These are phyloP conservation scores for Meloidogyne chitwoodi DNA, from an alignment of 1,140 invertebrate species.

Conservation along the genomic window DNA sequence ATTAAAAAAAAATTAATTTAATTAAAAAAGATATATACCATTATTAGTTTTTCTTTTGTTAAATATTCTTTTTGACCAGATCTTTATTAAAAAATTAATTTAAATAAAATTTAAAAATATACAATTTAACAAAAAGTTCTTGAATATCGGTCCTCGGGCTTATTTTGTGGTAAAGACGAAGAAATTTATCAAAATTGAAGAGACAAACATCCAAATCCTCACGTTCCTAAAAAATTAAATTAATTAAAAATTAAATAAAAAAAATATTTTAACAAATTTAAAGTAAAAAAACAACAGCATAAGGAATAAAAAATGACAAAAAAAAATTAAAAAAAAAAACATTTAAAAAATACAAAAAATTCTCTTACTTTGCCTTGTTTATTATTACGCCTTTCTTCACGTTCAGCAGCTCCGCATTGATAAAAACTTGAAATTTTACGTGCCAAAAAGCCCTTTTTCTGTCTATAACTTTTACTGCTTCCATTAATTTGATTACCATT, in stretches of 20 bases:
- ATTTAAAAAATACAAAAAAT: background rate
- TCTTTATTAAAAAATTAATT: constrained; percentile 40
- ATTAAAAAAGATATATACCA: constrained; percentile 70
- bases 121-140: constrained; percentile 93
- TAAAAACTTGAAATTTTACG: constrained; percentile 20
- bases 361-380: background rate
- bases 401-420: background rate
- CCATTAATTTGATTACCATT: background rate
- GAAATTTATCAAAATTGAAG: constrained; percentile 98
- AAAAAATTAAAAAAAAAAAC: constrained; percentile 24
- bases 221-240: constrained; percentile 47
- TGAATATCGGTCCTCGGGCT: constrained; percentile 98
- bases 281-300: background rate
- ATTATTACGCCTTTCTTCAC: background rate
- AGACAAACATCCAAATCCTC: constrained; percentile 88
- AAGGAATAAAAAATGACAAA: constrained; percentile 36
- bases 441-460: constrained; percentile 2
- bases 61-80: constrained; percentile 60
- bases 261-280: background rate
- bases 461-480: background rate
- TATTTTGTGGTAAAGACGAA: constrained; percentile 95
- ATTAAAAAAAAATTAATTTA: background rate
- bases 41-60: constrained; percentile 71
- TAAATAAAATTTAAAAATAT: constrained; percentile 63
- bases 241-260: background rate